Base-by-base conservation (phyloP, 2,888 invertebrate genomes). In the Hydrotaea diabolus region DNA sequence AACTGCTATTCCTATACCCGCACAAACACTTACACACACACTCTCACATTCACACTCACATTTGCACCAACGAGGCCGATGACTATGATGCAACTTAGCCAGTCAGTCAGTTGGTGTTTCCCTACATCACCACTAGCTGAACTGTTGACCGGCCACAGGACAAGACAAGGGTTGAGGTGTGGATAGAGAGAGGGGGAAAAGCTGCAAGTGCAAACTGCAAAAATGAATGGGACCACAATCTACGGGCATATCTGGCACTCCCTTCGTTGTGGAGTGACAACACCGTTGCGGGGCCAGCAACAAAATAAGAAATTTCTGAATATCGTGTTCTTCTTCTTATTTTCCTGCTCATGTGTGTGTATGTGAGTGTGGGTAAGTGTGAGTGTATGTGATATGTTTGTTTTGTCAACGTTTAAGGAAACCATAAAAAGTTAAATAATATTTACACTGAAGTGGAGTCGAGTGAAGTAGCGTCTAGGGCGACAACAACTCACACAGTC, bases 201-300 rank as follows among this genome's bases (percentile, higher is more conserved):
- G n/a, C 2, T 31, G 31, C 3, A 31, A 31, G 7, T 31, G n/a
- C 15, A 8, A 15, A n/a, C 15, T 7, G 3, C 1, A 49, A 49
- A 57, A 79, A 73, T 7, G 53, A 62, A 26, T 21, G 46, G 26
- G 23, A 21, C 26, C 31, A 74, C 73, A 85, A 85, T 85, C 84
- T 79, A n/a, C n/a, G n/a, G n/a, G n/a, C n/a, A 79, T 85, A 82
- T 76, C 76, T 57, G 79, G 82, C 81, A 85, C 83, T 83, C 80
- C 80, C 80, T 77, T 76, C 13, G 23, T 23, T 15, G 69, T 21
- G 69, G 15, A 69, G 69, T 43, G 69, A 5, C 46, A 46, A 69
- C n/a, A n/a, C n/a, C 23, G 39, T 69, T 19, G 55, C 21, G 4
- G 59, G 59, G 1, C 23, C 59, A 59, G 13, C 59, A 59, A 59